Percentiles rank a stretch among this genome's conserved stretches.
Evolutionary conservation across 2,888 invertebrate species (phyloP).

Genomic region (Diaphora mendica): DNA sequence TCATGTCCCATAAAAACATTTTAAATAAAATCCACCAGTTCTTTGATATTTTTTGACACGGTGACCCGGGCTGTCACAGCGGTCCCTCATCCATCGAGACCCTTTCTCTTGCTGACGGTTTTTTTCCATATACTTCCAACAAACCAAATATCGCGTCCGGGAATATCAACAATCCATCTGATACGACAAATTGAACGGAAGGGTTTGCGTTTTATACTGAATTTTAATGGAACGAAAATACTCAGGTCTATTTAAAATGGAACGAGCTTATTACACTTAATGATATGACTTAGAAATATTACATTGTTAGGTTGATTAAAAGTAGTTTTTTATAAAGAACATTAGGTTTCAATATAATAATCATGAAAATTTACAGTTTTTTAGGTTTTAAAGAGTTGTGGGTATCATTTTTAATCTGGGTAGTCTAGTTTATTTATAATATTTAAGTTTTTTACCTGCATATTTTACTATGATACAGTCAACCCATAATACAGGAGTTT

Average conservation of each 20-base stretch:
- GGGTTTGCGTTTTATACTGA: slow-evolving; percentile 20
- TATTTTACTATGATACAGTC: too few species aligned
- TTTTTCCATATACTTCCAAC: slow-evolving; percentile 52
- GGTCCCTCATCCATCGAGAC: slow-evolving; percentile 50
- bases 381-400: neutral
- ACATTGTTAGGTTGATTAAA: neutral
- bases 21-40: slow-evolving; percentile 35
- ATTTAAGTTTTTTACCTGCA: too few species aligned
- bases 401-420: too few species aligned
- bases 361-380: neutral
- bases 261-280: neutral
- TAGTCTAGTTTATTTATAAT: too few species aligned
- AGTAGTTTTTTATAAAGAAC: neutral
- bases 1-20: slow-evolving; percentile 13
- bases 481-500: too few species aligned
- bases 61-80: slow-evolving; percentile 54
- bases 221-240: neutral
- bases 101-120: slow-evolving; percentile 48
- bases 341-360: neutral
- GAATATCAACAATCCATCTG: slow-evolving; percentile 44
- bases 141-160: slow-evolving; percentile 32
- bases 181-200: slow-evolving; percentile 34
- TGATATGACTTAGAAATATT: neutral
- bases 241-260: neutral
- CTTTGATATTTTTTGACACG: slow-evolving; percentile 48